Conservation (phyloP, 53 echinoderm and acorn worm genomes). For the Astropecten irregularis region DNA sequence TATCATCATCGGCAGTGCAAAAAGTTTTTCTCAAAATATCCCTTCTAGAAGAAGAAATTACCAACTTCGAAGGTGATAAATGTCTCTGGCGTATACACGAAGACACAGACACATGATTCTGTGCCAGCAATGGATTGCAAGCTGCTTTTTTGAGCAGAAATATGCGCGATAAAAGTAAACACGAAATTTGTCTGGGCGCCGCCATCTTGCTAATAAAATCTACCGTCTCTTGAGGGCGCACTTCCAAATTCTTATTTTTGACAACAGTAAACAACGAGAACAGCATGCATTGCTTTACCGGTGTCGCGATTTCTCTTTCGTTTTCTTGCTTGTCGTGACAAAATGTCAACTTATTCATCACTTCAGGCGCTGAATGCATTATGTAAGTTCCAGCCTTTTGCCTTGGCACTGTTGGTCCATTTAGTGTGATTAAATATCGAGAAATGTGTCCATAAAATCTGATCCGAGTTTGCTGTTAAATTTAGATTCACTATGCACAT, state of each 20-base stretch:
- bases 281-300: background rate
- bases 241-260: background rate
- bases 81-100: background rate
- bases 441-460: no score
- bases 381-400: conserved; percentile 15
- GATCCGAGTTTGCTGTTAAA: no score
- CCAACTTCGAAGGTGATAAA: background rate
- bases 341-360: conserved; percentile 2
- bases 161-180: background rate
- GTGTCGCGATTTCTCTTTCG: background rate
- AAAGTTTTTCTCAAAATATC: conserved; percentile 5
- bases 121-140: background rate
- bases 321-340: background rate
- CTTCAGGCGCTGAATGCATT: conserved; percentile 15
- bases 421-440: no score
- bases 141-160: background rate
- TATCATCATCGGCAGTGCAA: no score
- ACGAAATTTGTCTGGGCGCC: conserved; percentile 39
- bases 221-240: conserved; percentile 26
- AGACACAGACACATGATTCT: background rate
- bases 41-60: background rate
- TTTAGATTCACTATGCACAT: no score
- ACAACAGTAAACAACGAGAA: background rate
- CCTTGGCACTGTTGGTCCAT: no score
- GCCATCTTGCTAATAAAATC: conserved; percentile 53